Conservation (phyloP, 2,113 vertebrate genomes). For the Paraplagusia blochii region DNA sequence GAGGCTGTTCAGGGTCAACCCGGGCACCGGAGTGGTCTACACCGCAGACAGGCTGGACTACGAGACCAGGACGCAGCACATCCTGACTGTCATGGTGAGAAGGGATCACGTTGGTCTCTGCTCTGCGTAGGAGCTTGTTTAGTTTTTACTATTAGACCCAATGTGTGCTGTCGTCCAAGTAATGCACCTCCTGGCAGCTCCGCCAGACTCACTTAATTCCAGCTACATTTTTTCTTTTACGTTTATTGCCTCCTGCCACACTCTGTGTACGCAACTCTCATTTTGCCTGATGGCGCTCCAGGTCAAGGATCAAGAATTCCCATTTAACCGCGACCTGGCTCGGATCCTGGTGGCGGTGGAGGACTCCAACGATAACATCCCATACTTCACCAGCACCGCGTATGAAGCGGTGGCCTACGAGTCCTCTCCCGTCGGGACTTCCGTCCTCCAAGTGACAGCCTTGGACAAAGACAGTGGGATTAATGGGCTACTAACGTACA, state of each 20-base stretch:
- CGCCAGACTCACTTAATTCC: slow-evolving; percentile 22
- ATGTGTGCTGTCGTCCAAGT: slow-evolving; percentile 17
- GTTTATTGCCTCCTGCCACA: slow-evolving; percentile 19
- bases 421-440: slow-evolving; percentile 83
- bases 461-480: slow-evolving; percentile 94
- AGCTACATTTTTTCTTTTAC: slow-evolving; percentile 26
- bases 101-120: background rate
- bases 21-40: slow-evolving; percentile 85
- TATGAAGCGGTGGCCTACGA: slow-evolving; percentile 89
- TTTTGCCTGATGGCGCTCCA: slow-evolving; percentile 48
- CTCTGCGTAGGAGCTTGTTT: background rate
- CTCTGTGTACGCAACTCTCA: slow-evolving; percentile 32
- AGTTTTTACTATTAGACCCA: background rate
- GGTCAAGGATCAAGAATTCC: slow-evolving; percentile 98
- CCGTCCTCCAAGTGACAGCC: slow-evolving; percentile 89
- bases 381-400: slow-evolving; percentile 86
- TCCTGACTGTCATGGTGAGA: slow-evolving; percentile 94
- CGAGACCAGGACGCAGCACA: slow-evolving; percentile 88
- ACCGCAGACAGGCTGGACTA: slow-evolving; percentile 88
- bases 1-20: slow-evolving; percentile 90
- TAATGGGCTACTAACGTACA: slow-evolving; percentile 88
- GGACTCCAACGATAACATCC: slow-evolving; percentile 93
- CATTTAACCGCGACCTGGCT: slow-evolving; percentile 91
- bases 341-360: slow-evolving; percentile 90
- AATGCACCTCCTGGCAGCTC: slow-evolving; percentile 14